A percentile compares a stretch with the other conserved stretches of the same genome.
These are phyloP conservation scores for Malaclemys terrapin DNA, from an alignment of 2,113 vertebrate species.

Conservation along the genomic window DNA sequence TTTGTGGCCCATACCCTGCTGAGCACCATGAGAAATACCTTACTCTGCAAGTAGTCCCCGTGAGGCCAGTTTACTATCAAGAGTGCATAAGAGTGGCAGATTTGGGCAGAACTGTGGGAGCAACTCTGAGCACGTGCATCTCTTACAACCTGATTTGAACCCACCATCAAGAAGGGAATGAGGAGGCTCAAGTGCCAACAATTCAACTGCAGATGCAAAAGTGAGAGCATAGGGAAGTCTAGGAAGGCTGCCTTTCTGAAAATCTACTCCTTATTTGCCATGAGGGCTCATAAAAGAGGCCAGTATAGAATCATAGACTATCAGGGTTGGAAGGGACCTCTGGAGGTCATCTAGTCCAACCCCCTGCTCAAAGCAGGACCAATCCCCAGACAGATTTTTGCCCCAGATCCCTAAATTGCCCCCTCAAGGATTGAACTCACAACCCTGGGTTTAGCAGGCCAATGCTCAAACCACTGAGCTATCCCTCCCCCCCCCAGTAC, in stretches of 20 bases:
- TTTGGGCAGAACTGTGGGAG: not conserved
- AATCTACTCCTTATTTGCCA: not conserved
- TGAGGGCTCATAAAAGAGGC: accelerated
- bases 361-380: too few species aligned
- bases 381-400: too few species aligned
- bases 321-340: too few species aligned
- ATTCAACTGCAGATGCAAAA: not conserved
- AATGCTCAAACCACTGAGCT: too few species aligned
- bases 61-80: not conserved
- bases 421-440: too few species aligned
- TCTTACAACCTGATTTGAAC: not conserved
- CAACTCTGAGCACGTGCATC: not conserved
- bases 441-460: too few species aligned
- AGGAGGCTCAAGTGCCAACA: not conserved
- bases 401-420: too few species aligned
- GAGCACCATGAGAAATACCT: accelerated
- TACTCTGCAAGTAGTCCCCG: not conserved
- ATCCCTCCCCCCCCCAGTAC: too few species aligned
- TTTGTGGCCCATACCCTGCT: not conserved
- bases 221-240: not conserved
- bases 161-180: accelerated
- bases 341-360: too few species aligned
- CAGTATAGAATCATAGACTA: too few species aligned
- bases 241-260: not conserved
- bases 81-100: not conserved